Base-by-base conservation (phyloP, 2,888 invertebrate genomes). In the Steromphala cineraria region DNA sequence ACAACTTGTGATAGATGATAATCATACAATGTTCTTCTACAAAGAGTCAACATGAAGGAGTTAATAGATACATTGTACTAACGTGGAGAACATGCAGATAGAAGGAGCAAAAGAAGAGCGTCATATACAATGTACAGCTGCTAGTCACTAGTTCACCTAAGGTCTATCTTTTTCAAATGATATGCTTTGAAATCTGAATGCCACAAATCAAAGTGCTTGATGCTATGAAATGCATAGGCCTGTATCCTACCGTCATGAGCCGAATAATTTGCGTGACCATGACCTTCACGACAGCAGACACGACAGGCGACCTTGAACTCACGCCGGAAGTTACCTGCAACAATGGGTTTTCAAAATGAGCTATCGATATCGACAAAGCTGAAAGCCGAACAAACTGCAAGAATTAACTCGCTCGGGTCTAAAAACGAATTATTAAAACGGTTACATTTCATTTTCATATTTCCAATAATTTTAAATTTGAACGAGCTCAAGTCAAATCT, bases 221-320 rank as follows among this genome's bases (percentile, higher is more conserved):
- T 31, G 53, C 31, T 76, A 55, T 53, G 28, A 76, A 55, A 53
- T 28, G 53, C 53, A 76, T 55, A 55, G 76, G 53, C 76, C 31
- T 71, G 17, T 5, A 15, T 55, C 76, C 55, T 52, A 56, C 55
- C 56, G 31, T 46, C 31, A 79, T 81, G 36, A 79, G 82, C 84
- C 75, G 82, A 82, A 75, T 84, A 82, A 4, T 81, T 81, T 17
- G 81, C 78, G 74, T 76, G 79, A 24, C 75, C 78, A 31, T 80
- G 78, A 3, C 80, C 79, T n/a, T 81, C 75, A 13, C 84, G 62
- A 55, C 85, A 85, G 74, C 85, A 85, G n/a, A 83, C 78, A 21
- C 82, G 82, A 53, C 85, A 85, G n/a, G 85, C 85, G 31, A 82
- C 81, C 13, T 83, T 75, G 53, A 85, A 85, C 75, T 85, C 85